A percentile compares a stretch with the other conserved stretches of the same genome.
phyloP scores from a whole-genome alignment of 1,140 invertebrate species.

The Tenebrio molitor region DNA sequence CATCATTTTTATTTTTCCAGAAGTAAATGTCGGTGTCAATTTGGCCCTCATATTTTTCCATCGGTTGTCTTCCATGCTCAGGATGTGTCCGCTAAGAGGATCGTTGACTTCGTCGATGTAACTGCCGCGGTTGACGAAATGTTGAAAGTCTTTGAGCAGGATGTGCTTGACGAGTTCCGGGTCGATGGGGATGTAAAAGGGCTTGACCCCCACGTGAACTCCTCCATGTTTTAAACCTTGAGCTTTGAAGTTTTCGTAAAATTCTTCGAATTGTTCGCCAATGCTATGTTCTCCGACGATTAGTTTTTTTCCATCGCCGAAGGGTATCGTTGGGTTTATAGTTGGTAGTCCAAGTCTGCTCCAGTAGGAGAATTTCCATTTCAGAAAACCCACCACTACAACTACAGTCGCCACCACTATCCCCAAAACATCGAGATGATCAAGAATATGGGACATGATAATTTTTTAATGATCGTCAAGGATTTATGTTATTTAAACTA shows the following conservation, averaged over 20 bases:
- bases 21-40: too few relatives aligned
- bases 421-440: background rate
- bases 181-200: constrained; percentile 66
- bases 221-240: constrained; percentile 57
- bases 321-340: constrained; percentile 56
- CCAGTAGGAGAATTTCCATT: constrained; percentile 57
- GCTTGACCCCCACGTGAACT: constrained; percentile 65
- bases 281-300: constrained; percentile 50
- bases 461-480: background rate
- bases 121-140: constrained; percentile 70
- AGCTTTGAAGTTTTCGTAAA: constrained; percentile 54
- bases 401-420: background rate
- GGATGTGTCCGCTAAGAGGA: constrained; percentile 67
- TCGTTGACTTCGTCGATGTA: constrained; percentile 68
- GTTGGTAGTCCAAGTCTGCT: constrained; percentile 51
- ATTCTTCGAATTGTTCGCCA: constrained; percentile 53
- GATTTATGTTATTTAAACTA: too few relatives aligned
- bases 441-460: too few relatives aligned
- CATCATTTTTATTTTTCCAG: too few relatives aligned
- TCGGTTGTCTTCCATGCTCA: constrained; percentile 56
- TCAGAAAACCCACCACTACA: constrained; percentile 1
- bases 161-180: constrained; percentile 68
- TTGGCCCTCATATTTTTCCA: constrained; percentile 66
- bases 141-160: constrained; percentile 71
- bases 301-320: constrained; percentile 57